Evolutionary conservation across 2,888 invertebrate species (phyloP).

Genomic region (Agrypnus murinus): DNA sequence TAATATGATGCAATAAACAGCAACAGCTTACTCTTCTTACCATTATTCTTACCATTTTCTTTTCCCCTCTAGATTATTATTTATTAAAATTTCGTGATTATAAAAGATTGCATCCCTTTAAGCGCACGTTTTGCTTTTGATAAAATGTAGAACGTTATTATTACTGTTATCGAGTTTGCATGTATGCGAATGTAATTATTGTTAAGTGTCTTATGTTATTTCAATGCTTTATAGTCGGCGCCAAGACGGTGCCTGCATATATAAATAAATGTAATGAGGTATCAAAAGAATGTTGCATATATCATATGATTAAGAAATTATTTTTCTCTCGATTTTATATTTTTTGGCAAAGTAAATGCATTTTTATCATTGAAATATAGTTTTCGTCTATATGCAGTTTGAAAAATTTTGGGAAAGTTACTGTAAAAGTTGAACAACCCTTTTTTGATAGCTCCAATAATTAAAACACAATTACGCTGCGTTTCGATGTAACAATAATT

Average conservation of each 20-base stretch:
- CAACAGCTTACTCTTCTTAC: no score
- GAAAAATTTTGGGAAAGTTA: no score
- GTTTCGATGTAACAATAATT: no score
- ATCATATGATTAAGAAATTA: neutral
- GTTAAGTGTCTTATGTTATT: slow-evolving; percentile 26
- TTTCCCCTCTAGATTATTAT: no score
- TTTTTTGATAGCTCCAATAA: no score
- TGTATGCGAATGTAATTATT: slow-evolving; percentile 26
- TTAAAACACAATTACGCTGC: no score
- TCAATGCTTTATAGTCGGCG: slow-evolving; percentile 16
- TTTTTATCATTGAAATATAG: no score
- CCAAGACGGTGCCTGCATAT: slow-evolving; percentile 13
- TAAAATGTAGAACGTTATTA: slow-evolving; percentile 8
- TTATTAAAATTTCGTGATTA: neutral
- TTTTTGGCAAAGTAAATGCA: no score
- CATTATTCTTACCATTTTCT: no score
- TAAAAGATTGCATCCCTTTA: slow-evolving; percentile 14
- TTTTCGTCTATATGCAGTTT: no score
- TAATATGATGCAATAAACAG: no score
- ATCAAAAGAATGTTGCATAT: slow-evolving; percentile 1
- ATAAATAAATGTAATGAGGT: slow-evolving; percentile 2
- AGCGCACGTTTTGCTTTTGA: slow-evolving; percentile 15
- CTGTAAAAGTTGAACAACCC: no score
- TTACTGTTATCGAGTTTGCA: slow-evolving; percentile 19
- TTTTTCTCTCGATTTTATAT: neutral